Percentiles rank a stretch among this genome's conserved stretches.
These are phyloP conservation scores for Sebastes elongatus DNA, from an alignment of 2,797 vertebrate species.

Conservation along the genomic window DNA sequence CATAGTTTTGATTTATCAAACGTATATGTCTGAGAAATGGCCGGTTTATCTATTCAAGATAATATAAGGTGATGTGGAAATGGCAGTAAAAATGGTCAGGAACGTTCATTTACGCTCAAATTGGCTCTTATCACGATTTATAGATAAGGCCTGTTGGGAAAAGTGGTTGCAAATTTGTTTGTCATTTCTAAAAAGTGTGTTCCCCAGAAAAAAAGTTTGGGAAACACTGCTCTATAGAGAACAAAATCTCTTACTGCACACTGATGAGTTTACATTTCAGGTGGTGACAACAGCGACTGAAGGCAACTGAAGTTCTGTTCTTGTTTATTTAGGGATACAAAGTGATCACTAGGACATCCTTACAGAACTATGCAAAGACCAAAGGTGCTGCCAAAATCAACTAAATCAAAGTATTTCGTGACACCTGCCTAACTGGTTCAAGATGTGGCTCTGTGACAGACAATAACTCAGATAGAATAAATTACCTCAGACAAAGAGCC, in stretches of 20 bases:
- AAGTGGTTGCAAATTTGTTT: too few species aligned
- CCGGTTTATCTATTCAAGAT: too few species aligned
- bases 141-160: too few species aligned
- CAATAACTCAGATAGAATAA: background rate
- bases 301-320: background rate
- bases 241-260: too few species aligned
- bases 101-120: fast-evolving
- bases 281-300: too few species aligned
- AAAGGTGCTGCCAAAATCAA: background rate
- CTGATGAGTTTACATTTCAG: background rate
- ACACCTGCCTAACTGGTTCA: background rate
- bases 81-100: too few species aligned
- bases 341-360: background rate
- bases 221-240: too few species aligned
- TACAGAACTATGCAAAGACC: background rate
- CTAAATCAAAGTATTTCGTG: background rate
- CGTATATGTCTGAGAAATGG: too few species aligned
- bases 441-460: background rate
- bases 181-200: fast-evolving
- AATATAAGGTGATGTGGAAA: too few species aligned
- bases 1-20: too few species aligned
- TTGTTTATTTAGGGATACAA: background rate
- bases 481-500: background rate
- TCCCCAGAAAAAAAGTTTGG: too few species aligned
- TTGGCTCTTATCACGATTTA: fast-evolving